Evolutionary conservation across 2,888 invertebrate genomes (phyloP).

Genomic region (Drosophila rellima): DNA sequence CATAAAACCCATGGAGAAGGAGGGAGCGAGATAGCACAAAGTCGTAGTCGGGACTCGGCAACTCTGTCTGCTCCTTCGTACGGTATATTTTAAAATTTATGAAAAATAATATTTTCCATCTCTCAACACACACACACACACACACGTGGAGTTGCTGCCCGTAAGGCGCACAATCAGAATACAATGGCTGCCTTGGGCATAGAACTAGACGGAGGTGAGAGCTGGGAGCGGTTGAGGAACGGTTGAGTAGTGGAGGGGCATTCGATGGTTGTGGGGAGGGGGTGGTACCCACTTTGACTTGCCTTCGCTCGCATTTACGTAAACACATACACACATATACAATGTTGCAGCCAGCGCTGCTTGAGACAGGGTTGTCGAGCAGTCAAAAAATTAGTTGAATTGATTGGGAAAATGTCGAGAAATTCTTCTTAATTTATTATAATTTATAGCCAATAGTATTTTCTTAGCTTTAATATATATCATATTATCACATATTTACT

Average conservation of each 20-base stretch:
- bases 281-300: slow-evolving; percentile 46
- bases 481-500: too few species aligned
- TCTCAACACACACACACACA: slow-evolving; percentile 56
- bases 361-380: slow-evolving; percentile 37
- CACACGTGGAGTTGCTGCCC: slow-evolving; percentile 30
- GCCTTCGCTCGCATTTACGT: slow-evolving; percentile 70
- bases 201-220: slow-evolving; percentile 3
- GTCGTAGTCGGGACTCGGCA: too few species aligned
- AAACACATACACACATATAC: slow-evolving; percentile 26
- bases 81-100: slow-evolving; percentile 84
- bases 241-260: not conserved
- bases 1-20: slow-evolving; percentile 24
- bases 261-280: not conserved
- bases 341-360: slow-evolving; percentile 44
- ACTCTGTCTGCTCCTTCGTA: slow-evolving; percentile 24
- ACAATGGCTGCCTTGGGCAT: slow-evolving; percentile 70
- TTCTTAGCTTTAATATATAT: too few species aligned
- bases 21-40: slow-evolving; percentile 45
- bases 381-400: not conserved
- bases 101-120: slow-evolving; percentile 84
- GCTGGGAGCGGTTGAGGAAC: not conserved
- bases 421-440: too few species aligned
- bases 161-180: slow-evolving; percentile 63
- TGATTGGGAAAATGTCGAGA: not conserved
- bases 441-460: too few species aligned